Conservation (phyloP, 2,797 vertebrate genomes). For the Phylloscopus collybita region DNA sequence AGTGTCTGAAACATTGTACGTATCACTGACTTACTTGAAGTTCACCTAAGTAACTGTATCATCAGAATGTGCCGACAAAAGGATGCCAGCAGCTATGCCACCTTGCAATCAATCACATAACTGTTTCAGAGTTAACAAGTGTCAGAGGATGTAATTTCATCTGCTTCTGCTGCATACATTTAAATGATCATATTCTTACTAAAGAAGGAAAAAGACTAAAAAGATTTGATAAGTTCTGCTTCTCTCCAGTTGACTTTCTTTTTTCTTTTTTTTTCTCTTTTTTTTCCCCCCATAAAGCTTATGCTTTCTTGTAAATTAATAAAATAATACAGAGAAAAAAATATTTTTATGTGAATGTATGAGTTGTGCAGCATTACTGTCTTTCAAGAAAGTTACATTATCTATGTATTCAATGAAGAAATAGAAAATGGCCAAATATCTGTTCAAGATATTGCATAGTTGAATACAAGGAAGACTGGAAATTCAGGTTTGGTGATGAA, state of each 20-base stretch:
- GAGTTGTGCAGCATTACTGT: background rate
- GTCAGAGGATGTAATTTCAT: conserved; percentile 78
- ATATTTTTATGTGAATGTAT: background rate
- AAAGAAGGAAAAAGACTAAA: conserved; percentile 59
- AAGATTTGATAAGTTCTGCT: conserved; percentile 48
- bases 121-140: conserved; percentile 76
- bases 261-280: background rate
- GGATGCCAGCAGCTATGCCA: conserved; percentile 70
- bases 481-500: background rate
- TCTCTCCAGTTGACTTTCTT: background rate
- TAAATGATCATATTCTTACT: conserved; percentile 68
- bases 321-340: background rate
- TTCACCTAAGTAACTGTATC: conserved; percentile 77
- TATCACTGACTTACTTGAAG: conserved; percentile 74
- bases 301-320: background rate
- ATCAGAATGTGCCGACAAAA: conserved; percentile 75
- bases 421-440: background rate
- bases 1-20: conserved; percentile 58
- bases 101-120: conserved; percentile 77
- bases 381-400: background rate
- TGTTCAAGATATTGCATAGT: background rate
- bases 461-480: background rate
- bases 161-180: conserved; percentile 73
- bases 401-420: background rate
- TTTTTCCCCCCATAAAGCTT: background rate